phyloP scores from a whole-genome alignment of 1,140 invertebrate species.

The Varroa destructor region DNA sequence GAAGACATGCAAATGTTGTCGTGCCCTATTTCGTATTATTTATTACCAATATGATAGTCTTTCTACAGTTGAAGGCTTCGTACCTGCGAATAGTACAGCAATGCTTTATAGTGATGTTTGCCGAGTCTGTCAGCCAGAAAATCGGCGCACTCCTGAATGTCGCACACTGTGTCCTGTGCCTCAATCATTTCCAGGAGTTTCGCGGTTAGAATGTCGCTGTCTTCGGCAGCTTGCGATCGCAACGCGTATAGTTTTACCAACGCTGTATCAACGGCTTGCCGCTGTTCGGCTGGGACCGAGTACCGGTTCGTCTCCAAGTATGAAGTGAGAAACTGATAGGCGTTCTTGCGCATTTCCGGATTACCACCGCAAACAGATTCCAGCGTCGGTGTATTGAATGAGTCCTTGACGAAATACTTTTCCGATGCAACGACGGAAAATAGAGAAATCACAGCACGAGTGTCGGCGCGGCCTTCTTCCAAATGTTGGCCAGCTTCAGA shows the following conservation, averaged over 20 bases:
- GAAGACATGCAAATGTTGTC: too few relatives aligned
- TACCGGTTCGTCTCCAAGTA: background rate
- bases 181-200: slow-evolving; percentile 31
- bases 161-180: slow-evolving; percentile 39
- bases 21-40: too few relatives aligned
- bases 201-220: slow-evolving; percentile 9
- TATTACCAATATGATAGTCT: too few relatives aligned
- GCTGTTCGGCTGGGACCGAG: background rate
- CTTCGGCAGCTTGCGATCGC: slow-evolving; percentile 1
- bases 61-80: slow-evolving; percentile 32
- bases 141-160: slow-evolving; percentile 41
- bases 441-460: slow-evolving; percentile 41
- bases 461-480: slow-evolving; percentile 41
- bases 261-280: slow-evolving; percentile 43
- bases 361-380: slow-evolving; percentile 13
- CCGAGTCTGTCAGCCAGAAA: slow-evolving; percentile 31
- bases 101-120: slow-evolving; percentile 8
- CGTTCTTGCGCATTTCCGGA: slow-evolving; percentile 25
- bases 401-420: slow-evolving; percentile 38
- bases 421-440: slow-evolving; percentile 40
- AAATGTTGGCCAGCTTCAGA: slow-evolving; percentile 43
- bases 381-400: background rate
- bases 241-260: slow-evolving; percentile 43
- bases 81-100: slow-evolving; percentile 33
- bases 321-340: slow-evolving; percentile 13